Evolutionary conservation across 30 jellyfish, hydroid and myxozoan species (phyloP).

Genomic region (Turritopsis rubra): DNA sequence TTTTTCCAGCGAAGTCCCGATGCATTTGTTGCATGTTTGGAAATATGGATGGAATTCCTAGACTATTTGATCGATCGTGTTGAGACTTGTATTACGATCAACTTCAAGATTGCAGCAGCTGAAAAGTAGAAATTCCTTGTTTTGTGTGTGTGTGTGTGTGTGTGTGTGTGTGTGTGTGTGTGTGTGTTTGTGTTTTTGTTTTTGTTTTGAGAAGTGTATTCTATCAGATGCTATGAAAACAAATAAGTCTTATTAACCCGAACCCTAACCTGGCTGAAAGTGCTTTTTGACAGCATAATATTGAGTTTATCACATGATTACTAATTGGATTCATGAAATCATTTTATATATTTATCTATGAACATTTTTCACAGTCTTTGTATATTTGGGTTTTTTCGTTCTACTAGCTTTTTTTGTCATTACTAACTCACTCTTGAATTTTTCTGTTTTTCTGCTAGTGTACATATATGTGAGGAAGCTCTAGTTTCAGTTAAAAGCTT

Average conservation of each 20-base stretch:
- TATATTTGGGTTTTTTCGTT: background rate
- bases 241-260: background rate
- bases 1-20: slow-evolving; percentile 62
- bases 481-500: too few species aligned
- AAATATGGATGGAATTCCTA: slow-evolving; percentile 70
- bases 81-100: slow-evolving; percentile 28
- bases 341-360: background rate
- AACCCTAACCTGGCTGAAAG: background rate
- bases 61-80: slow-evolving; percentile 54
- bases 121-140: slow-evolving; percentile 10
- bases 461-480: too few species aligned
- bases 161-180: too few species aligned
- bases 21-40: slow-evolving; percentile 63
- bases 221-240: background rate
- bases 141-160: slow-evolving; percentile 21
- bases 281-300: background rate
- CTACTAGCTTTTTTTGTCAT: too few species aligned
- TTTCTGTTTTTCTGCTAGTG: too few species aligned
- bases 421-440: too few species aligned
- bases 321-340: too few species aligned
- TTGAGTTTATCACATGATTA: too few species aligned
- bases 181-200: too few species aligned
- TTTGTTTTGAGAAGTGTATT: background rate
- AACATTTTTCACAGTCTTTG: background rate
- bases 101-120: slow-evolving; percentile 19